Evolutionary conservation across 1,140 invertebrate genomes (phyloP), one percentile per base, ranked within the genome.

Genomic region (Pygmarrhopalites habei): DNA sequence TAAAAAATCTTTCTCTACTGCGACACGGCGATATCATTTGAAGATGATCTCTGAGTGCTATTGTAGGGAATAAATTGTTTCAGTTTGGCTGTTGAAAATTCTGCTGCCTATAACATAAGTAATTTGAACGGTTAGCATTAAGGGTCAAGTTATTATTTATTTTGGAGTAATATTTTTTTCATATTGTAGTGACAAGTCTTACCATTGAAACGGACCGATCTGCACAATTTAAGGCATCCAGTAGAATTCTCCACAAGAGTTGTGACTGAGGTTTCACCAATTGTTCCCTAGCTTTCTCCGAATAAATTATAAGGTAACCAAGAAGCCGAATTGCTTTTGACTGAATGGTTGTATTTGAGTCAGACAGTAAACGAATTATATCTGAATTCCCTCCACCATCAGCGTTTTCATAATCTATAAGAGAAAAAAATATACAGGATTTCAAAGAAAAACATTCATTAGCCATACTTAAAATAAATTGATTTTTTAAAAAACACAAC

Each of bases 281-380:
- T 26, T 68, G 29, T 39, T 32, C 53, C 21, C 62, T 49, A 10
- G 17, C 41, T 53, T 25, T 47, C 29, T 62, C 62, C 21, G 67
- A 68, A 35, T 65, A 49, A 23, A 62, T 19, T 1, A 62, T 41
- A 15, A 65, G 30, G 35, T 68, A 65, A 17, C 43, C 63, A 10
- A 65, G 51, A 10, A 65, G 43, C 43, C 67, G 43, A 12, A 68
- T 7, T 7, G 53, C 39, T 51, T 63, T 55, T 17, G 59, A 58
- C 44, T 68, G 62, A 32, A 68, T 60, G 0, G 26, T 15, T 12
- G 80, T 77, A 71, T 83, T 82, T 0, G 78, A 77, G 72, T 86
- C 82, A 62, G 80, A 78, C 23, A 89, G 72, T 17, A 88, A 77
- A 47, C 75, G 75, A 14, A 78, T 73, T 44, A 88, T 26, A 28